These are phyloP conservation scores for Buphagus erythrorhynchus DNA, from an alignment of 2,797 vertebrate genomes.

Conservation along the genomic window DNA sequence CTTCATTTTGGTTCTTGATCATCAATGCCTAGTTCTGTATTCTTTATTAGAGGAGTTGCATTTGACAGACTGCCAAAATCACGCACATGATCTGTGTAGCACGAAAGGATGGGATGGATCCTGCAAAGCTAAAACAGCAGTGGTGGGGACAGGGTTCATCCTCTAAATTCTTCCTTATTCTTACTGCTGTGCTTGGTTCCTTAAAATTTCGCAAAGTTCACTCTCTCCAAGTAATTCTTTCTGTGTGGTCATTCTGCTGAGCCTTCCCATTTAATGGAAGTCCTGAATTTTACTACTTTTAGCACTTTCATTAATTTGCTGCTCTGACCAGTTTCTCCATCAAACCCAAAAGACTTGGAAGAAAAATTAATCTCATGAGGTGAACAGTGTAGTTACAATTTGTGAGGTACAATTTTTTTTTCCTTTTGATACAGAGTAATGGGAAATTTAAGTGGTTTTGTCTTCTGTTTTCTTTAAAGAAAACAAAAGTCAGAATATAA, in stretches of 20 bases:
- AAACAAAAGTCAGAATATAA: neutral
- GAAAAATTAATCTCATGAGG: neutral
- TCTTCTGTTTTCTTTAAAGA: neutral
- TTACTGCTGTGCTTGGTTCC: neutral
- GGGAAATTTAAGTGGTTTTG: rapidly evolving
- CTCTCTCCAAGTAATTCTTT: neutral
- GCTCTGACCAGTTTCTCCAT: neutral
- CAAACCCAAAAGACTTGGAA: neutral
- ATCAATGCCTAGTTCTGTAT: neutral
- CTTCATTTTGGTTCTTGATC: neutral
- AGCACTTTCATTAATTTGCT: neutral
- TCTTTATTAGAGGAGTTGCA: neutral
- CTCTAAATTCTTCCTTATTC: neutral
- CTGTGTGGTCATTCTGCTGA: neutral
- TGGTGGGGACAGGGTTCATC: neutral
- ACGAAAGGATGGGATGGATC: neutral
- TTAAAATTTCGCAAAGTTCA: neutral
- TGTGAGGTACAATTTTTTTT: neutral
- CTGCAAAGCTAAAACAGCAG: neutral
- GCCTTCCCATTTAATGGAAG: neutral
- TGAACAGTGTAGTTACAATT: neutral
- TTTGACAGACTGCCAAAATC: neutral
- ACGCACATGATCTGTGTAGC: neutral
- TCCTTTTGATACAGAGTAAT: neutral
- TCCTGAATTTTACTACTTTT: neutral